Conservation (phyloP, 2,113 vertebrate genomes). For the Caranx ignobilis region DNA sequence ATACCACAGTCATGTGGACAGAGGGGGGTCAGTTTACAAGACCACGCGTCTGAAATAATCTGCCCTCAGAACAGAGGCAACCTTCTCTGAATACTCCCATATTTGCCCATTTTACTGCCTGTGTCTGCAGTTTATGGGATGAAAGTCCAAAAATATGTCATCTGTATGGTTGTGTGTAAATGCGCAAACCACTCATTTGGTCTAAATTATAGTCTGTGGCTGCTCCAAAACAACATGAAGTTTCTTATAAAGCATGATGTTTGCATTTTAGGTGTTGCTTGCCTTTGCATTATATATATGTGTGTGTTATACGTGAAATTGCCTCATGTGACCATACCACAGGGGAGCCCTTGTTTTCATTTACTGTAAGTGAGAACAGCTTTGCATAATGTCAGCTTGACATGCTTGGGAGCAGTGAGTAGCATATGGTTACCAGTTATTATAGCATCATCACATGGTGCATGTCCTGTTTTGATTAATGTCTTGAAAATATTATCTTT, state of each 20-base stretch:
- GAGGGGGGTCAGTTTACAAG: slow-evolving; percentile 63
- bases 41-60: slow-evolving; percentile 76
- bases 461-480: slow-evolving; percentile 34
- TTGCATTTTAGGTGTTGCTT: slow-evolving; percentile 72
- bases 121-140: slow-evolving; percentile 76
- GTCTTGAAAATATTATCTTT: slow-evolving; percentile 1
- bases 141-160: slow-evolving; percentile 81
- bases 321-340: slow-evolving; percentile 51
- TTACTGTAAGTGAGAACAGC: slow-evolving; percentile 59
- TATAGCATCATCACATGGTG: slow-evolving; percentile 3
- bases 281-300: slow-evolving; percentile 38
- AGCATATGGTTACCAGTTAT: slow-evolving; percentile 41
- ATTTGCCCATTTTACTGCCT: slow-evolving; percentile 72
- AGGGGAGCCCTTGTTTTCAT: slow-evolving; percentile 71
- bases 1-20: slow-evolving; percentile 64
- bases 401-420: slow-evolving; percentile 19
- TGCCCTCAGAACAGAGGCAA: slow-evolving; percentile 65
- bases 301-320: slow-evolving; percentile 41
- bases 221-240: slow-evolving; percentile 66
- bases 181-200: slow-evolving; percentile 76
- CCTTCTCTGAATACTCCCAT: slow-evolving; percentile 64
- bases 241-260: slow-evolving; percentile 70
- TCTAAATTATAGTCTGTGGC: slow-evolving; percentile 78
- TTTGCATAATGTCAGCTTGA: slow-evolving; percentile 61
- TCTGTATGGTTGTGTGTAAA: slow-evolving; percentile 77